phyloP scores from a whole-genome alignment of 1,140 invertebrate genomes.

The Homalodisca vitripennis region DNA sequence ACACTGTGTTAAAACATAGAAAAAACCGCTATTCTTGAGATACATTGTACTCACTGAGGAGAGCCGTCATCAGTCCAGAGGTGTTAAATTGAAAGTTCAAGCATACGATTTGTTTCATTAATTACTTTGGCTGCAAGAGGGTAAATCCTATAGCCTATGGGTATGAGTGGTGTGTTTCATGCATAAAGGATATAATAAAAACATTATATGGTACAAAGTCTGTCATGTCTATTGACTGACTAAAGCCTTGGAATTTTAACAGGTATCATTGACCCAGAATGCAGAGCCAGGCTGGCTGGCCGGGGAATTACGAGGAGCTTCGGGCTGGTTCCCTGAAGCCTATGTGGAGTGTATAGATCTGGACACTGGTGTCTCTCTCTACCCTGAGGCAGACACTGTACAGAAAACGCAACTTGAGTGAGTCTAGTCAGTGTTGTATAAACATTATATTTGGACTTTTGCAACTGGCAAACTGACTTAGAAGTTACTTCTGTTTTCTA shows the following conservation, averaged over 20 bases:
- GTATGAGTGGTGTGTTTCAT: too few relatives aligned
- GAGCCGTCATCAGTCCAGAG: too few relatives aligned
- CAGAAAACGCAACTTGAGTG: slow-evolving; percentile 48
- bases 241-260: slow-evolving; percentile 44
- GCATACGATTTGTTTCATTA: too few relatives aligned
- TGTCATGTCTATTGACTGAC: not conserved
- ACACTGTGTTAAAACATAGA: too few relatives aligned
- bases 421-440: too few relatives aligned
- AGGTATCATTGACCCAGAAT: slow-evolving; percentile 79
- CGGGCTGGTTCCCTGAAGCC: slow-evolving; percentile 97
- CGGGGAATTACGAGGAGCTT: slow-evolving; percentile 83
- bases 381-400: slow-evolving; percentile 39
- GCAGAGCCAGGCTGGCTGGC: slow-evolving; percentile 97
- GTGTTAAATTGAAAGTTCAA: too few relatives aligned
- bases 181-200: too few relatives aligned
- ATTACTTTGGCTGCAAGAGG: too few relatives aligned
- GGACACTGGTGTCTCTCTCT: slow-evolving; percentile 36
- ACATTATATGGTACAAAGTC: not conserved
- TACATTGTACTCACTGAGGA: too few relatives aligned
- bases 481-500: slow-evolving; percentile 16
- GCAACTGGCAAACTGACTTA: not conserved
- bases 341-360: slow-evolving; percentile 84
- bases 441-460: too few relatives aligned
- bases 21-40: too few relatives aligned
- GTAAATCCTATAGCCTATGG: too few relatives aligned